Conservation (phyloP, 1,140 invertebrate species). For the Pristionchus pacificus region DNA sequence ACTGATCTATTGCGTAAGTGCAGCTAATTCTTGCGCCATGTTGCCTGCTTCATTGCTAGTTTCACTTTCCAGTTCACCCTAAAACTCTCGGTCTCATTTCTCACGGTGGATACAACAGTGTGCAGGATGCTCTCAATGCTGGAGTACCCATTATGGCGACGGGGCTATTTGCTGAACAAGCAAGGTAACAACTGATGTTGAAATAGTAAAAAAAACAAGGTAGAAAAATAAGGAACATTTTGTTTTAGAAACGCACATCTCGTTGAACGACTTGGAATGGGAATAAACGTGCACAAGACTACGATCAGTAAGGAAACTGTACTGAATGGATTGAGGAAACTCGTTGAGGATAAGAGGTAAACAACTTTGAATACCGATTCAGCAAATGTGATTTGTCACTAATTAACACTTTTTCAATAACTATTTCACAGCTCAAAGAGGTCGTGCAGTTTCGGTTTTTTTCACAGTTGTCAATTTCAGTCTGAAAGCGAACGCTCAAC, state of each 20-base stretch:
- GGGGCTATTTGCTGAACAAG: not conserved
- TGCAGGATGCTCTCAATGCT: not conserved
- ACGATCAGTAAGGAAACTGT: not conserved
- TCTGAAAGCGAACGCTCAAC: not conserved
- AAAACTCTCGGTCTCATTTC: conserved; percentile 14
- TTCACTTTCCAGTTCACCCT: conserved; percentile 15
- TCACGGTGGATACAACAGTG: conserved; percentile 21
- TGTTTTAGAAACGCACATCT: not conserved
- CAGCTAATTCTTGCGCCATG: no score
- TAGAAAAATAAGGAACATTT: no score
- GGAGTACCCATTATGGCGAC: not conserved
- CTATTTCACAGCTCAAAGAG: no score
- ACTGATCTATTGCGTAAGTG: conserved; percentile 11
- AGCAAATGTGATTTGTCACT: no score
- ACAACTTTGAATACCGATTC: no score
- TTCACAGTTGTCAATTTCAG: not conserved
- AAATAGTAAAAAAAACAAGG: no score
- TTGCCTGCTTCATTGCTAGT: no score
- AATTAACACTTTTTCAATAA: no score
- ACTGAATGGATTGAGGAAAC: not conserved
- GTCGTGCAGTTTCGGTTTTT: no score
- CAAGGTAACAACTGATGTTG: no score
- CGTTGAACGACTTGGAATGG: not conserved
- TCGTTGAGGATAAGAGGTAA: not conserved
- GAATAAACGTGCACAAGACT: not conserved